Conservation (phyloP, 2,113 vertebrate genomes). For the Psophia crepitans region DNA sequence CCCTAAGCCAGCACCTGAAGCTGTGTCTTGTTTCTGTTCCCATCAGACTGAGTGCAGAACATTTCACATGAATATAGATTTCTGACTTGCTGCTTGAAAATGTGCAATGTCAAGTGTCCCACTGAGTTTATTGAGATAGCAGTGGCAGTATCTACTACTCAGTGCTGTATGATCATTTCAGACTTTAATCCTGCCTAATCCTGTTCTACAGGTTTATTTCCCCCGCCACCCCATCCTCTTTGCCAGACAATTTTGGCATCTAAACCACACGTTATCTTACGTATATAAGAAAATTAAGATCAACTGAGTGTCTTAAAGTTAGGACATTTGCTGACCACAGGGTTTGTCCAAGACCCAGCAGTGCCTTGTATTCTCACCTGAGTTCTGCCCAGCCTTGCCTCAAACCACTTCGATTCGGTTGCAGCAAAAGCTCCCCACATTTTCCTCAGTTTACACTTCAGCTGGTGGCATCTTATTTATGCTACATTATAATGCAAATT, state of each 20-base stretch:
- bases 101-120: constrained; percentile 40
- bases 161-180: constrained; percentile 15
- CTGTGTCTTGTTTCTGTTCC: neutral
- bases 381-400: neutral
- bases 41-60: neutral
- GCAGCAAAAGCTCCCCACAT: neutral
- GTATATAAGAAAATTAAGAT: neutral
- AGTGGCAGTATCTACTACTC: neutral
- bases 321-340: neutral
- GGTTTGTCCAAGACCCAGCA: neutral
- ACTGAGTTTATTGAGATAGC: constrained; percentile 35
- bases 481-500: constrained; percentile 20
- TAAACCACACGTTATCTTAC: neutral
- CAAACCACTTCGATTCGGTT: neutral
- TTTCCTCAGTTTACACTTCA: constrained; percentile 11
- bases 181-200: constrained; percentile 43
- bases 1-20: constrained; percentile 17
- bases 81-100: constrained; percentile 38
- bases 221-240: neutral
- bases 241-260: neutral
- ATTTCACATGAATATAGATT: constrained; percentile 32
- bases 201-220: constrained; percentile 3
- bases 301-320: neutral
- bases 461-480: neutral
- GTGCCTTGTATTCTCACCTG: neutral